phyloP scores from a whole-genome alignment of 2,888 invertebrate species.

The Tachina fera region DNA sequence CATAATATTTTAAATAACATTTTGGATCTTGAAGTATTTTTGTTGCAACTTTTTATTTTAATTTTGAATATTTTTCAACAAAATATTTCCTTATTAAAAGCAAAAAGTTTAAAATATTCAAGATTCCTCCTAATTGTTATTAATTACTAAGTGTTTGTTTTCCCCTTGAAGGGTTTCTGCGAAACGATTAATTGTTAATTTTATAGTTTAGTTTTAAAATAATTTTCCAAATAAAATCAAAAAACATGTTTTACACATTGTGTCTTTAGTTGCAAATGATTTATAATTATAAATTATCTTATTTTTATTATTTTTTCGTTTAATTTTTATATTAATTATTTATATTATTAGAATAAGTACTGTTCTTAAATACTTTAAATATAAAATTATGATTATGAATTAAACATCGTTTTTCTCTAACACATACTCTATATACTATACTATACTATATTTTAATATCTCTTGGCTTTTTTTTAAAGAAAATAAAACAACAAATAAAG shows the following conservation, averaged over 20 bases:
- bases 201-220: slow-evolving; percentile 35
- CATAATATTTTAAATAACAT: background rate
- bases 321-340: slow-evolving; percentile 56
- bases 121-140: background rate
- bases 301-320: slow-evolving; percentile 34
- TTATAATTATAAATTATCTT: slow-evolving; percentile 34
- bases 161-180: slow-evolving; percentile 55
- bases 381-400: slow-evolving; percentile 61
- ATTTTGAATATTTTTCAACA: background rate
- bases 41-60: background rate
- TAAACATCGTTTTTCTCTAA: slow-evolving; percentile 62
- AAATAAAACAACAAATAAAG: slow-evolving; percentile 26
- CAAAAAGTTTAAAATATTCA: background rate
- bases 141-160: slow-evolving; percentile 12
- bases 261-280: slow-evolving; percentile 60
- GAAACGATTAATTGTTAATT: slow-evolving; percentile 59
- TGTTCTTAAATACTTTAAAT: slow-evolving; percentile 38
- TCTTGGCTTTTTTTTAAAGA: slow-evolving; percentile 63
- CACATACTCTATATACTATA: slow-evolving; percentile 44
- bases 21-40: background rate
- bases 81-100: background rate
- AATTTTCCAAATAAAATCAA: slow-evolving; percentile 16
- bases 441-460: slow-evolving; percentile 56
- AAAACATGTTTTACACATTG: slow-evolving; percentile 21
- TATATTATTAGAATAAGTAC: slow-evolving; percentile 47